A percentile compares a stretch with the other conserved stretches of the same genome.
Evolutionary conservation across 2,888 invertebrate species (phyloP).

Genomic region (Heliconius aoede): DNA sequence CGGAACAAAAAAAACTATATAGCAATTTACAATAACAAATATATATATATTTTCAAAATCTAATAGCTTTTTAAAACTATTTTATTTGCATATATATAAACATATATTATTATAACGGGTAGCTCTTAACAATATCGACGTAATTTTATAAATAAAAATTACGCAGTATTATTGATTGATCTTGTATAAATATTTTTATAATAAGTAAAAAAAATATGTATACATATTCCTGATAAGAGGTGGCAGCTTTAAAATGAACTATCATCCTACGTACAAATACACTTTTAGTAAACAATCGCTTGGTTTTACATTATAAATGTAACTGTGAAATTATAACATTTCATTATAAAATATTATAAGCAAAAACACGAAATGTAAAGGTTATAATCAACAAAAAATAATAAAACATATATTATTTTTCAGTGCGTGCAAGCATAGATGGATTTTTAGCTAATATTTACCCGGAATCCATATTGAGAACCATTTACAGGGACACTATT

Average conservation of each 20-base stretch:
- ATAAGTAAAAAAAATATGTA: too few species aligned
- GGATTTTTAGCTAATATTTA: slow-evolving; percentile 64
- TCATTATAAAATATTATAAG: slow-evolving; percentile 46
- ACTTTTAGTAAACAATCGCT: neutral
- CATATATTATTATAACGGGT: too few species aligned
- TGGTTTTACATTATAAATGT: neutral
- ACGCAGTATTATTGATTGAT: too few species aligned
- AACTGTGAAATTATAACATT: neutral
- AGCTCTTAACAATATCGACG: too few species aligned
- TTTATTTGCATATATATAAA: too few species aligned
- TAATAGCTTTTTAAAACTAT: too few species aligned
- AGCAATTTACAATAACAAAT: too few species aligned
- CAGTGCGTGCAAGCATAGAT: slow-evolving; percentile 53
- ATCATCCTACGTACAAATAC: neutral
- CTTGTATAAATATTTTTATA: too few species aligned
- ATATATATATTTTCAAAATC: too few species aligned
- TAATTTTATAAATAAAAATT: too few species aligned
- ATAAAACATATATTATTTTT: slow-evolving; percentile 53
- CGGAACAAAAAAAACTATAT: too few species aligned
- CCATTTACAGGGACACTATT: slow-evolving; percentile 62
- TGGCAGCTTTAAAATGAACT: neutral
- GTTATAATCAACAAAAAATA: slow-evolving; percentile 77
- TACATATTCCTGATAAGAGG: neutral
- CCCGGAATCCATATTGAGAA: slow-evolving; percentile 76
- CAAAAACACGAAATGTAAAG: slow-evolving; percentile 59